A percentile compares a stretch with the other conserved stretches of the same genome.
Conservation (phyloP, 1,140 invertebrate genomes). For the Zaprionus lachaisei region DNA sequence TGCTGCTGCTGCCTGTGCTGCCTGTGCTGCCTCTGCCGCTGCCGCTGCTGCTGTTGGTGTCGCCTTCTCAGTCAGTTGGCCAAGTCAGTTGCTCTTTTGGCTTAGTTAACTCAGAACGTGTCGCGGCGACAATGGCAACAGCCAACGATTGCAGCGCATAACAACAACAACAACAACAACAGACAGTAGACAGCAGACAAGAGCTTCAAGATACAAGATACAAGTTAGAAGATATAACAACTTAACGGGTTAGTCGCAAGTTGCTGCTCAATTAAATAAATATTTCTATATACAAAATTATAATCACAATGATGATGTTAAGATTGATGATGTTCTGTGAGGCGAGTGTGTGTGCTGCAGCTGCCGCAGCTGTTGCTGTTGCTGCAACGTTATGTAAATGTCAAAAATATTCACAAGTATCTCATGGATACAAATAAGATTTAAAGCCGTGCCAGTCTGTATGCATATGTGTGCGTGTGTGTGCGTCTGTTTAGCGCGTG, state of each 20-base stretch:
- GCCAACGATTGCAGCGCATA: conserved; percentile 69
- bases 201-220: conserved; percentile 7
- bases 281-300: background rate
- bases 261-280: conserved; percentile 1
- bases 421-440: conserved; percentile 69
- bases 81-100: conserved; percentile 80
- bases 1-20: conserved; percentile 29
- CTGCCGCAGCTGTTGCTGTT: conserved; percentile 62
- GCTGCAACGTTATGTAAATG: conserved; percentile 68
- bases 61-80: conserved; percentile 71
- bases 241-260: conserved; percentile 9
- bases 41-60: conserved; percentile 47
- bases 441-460: conserved; percentile 33
- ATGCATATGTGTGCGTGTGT: conserved; percentile 23
- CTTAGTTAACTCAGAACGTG: conserved; percentile 80
- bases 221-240: background rate
- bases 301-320: conserved; percentile 2
- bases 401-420: conserved; percentile 56
- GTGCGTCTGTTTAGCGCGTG: conserved; percentile 20
- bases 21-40: conserved; percentile 37
- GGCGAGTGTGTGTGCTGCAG: too few relatives aligned
- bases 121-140: conserved; percentile 63
- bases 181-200: conserved; percentile 34
- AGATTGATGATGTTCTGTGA: background rate
- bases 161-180: conserved; percentile 47